These are phyloP conservation scores for Atrina japonica DNA, from an alignment of 2,888 invertebrate genomes.

Conservation along the genomic window DNA sequence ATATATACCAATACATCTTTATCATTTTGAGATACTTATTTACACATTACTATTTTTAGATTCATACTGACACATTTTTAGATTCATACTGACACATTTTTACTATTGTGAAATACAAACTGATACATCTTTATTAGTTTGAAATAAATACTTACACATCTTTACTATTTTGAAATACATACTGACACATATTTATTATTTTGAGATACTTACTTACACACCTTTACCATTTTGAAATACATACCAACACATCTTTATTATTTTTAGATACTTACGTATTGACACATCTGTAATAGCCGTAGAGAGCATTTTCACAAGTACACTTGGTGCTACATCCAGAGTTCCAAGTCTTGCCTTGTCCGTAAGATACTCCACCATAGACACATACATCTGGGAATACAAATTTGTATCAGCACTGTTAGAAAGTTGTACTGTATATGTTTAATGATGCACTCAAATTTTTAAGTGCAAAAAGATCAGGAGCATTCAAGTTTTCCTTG, in stretches of 20 bases:
- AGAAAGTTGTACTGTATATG: not conserved
- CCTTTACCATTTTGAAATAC: too few relatives aligned
- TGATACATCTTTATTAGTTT: too few relatives aligned
- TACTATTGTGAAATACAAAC: too few relatives aligned
- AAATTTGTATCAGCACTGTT: too few relatives aligned
- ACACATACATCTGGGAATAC: slow-evolving; percentile 62
- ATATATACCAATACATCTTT: not conserved
- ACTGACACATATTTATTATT: too few relatives aligned
- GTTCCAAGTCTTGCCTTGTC: slow-evolving; percentile 64
- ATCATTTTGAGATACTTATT: not conserved
- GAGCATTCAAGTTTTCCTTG: too few relatives aligned
- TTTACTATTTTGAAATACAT: too few relatives aligned
- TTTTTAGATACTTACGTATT: slow-evolving; percentile 62
- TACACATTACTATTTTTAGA: too few relatives aligned
- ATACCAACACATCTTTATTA: too few relatives aligned
- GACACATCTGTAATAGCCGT: slow-evolving; percentile 71
- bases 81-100: not conserved
- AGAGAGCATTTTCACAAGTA: slow-evolving; percentile 69
- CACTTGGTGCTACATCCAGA: slow-evolving; percentile 61
- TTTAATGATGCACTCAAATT: not conserved
- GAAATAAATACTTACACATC: too few relatives aligned
- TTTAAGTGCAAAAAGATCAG: slow-evolving; percentile 2
- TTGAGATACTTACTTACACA: too few relatives aligned
- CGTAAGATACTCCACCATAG: slow-evolving; percentile 59
- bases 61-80: too few relatives aligned